Conservation (phyloP, 2,797 vertebrate species). For the Astyanax mexicanus region DNA sequence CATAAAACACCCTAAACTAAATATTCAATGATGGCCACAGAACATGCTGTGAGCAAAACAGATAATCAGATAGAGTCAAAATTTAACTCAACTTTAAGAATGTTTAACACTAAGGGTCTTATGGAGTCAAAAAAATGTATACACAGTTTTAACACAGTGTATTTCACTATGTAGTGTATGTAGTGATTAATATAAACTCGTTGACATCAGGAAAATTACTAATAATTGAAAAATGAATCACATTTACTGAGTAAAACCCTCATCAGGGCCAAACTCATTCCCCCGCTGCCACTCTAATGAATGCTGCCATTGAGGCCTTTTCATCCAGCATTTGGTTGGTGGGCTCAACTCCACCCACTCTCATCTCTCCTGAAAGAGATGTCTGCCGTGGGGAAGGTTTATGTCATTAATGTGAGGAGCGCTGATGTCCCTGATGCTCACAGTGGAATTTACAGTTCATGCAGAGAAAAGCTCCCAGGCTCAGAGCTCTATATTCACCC, state of each 20-base stretch:
- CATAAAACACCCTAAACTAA: too few species aligned
- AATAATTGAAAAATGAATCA: neutral
- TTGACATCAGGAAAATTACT: neutral
- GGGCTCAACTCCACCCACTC: neutral
- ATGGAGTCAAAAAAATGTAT: too few species aligned
- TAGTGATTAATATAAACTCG: neutral
- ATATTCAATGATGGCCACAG: too few species aligned
- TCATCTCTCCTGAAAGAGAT: slow-evolving; percentile 15
- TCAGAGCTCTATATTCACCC: neutral
- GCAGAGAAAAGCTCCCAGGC: neutral
- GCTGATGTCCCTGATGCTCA: slow-evolving; percentile 12
- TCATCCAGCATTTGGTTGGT: neutral
- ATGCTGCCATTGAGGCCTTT: neutral
- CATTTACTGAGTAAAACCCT: neutral
- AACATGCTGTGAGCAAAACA: too few species aligned
- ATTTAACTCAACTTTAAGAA: too few species aligned
- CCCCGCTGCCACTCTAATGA: neutral
- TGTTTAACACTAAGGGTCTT: too few species aligned
- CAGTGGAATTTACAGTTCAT: slow-evolving; percentile 7
- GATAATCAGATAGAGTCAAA: too few species aligned
- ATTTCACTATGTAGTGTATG: too few species aligned
- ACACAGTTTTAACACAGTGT: too few species aligned
- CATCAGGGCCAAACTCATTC: neutral
- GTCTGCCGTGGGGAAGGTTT: slow-evolving; percentile 12
- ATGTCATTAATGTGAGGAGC: neutral